Percentiles rank a stretch among this genome's conserved stretches.
Evolutionary conservation across 2,797 vertebrate genomes (phyloP).

Genomic region (Argyrosomus regius): DNA sequence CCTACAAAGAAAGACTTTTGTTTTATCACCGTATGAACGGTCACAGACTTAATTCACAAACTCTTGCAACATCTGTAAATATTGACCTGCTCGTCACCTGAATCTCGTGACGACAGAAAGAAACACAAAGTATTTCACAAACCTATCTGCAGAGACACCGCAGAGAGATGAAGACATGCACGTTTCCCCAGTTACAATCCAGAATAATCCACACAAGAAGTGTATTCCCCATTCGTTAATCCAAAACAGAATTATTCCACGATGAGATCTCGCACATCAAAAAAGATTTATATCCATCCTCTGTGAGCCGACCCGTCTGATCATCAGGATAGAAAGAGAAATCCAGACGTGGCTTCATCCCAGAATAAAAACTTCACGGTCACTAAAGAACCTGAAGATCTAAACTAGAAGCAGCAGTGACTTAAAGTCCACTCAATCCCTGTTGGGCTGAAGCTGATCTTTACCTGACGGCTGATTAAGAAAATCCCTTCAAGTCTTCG

Average conservation of each 20-base stretch:
- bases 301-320: no score
- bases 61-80: not conserved
- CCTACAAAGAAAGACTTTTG: not conserved
- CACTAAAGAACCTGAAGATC: not conserved
- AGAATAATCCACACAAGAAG: not conserved
- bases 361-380: not conserved
- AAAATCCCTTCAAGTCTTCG: not conserved
- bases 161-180: not conserved
- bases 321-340: not conserved
- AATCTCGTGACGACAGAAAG: not conserved
- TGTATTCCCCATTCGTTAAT: not conserved
- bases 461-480: not conserved
- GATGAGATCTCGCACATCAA: not conserved
- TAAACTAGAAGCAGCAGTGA: not conserved
- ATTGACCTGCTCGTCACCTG: not conserved
- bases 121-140: slow-evolving; percentile 15
- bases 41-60: not conserved
- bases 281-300: not conserved
- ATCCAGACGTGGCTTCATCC: not conserved
- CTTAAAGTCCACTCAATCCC: not conserved
- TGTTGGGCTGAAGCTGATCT: not conserved
- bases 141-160: slow-evolving; percentile 16
- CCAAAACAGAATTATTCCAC: slow-evolving; percentile 10
- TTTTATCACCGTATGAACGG: not conserved
- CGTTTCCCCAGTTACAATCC: not conserved